These are phyloP conservation scores for Saguinus midas DNA, from an alignment of 2,113 vertebrate genomes.

Conservation along the genomic window DNA sequence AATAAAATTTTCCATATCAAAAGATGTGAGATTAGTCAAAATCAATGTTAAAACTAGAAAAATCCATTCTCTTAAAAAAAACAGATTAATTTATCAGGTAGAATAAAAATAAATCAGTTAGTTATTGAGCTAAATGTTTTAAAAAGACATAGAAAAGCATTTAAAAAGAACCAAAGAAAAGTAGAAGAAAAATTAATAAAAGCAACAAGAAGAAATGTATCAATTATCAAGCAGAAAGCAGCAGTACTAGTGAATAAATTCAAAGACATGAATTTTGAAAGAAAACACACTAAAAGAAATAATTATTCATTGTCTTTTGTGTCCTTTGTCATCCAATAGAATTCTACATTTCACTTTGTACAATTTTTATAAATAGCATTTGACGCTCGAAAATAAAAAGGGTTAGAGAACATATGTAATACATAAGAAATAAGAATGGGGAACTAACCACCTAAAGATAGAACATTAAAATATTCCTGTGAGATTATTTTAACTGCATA, in stretches of 20 bases:
- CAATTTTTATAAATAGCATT: background rate
- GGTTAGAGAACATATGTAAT: background rate
- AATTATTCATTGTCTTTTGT: background rate
- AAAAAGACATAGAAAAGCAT: background rate
- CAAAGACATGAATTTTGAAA: background rate
- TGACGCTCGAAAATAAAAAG: background rate
- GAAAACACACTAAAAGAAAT: background rate
- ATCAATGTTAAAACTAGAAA: background rate
- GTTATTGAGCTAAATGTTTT: background rate
- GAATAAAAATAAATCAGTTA: background rate
- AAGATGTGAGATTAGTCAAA: background rate
- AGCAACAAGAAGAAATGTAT: background rate
- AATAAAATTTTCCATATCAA: background rate
- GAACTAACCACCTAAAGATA: background rate
- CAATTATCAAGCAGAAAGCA: background rate
- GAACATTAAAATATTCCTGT: background rate
- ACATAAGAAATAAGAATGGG: background rate
- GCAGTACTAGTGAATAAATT: background rate
- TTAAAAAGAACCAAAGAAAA: background rate
- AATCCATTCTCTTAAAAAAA: background rate
- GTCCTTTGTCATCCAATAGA: background rate
- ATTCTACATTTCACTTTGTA: conserved; percentile 6
- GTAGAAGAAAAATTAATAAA: background rate
- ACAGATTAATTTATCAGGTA: background rate
- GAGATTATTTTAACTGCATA: conserved; percentile 1